Percentiles rank a stretch among this genome's conserved stretches.
Evolutionary conservation across 1,140 invertebrate genomes (phyloP).

Genomic region (Gonioctena quinquepunctata): DNA sequence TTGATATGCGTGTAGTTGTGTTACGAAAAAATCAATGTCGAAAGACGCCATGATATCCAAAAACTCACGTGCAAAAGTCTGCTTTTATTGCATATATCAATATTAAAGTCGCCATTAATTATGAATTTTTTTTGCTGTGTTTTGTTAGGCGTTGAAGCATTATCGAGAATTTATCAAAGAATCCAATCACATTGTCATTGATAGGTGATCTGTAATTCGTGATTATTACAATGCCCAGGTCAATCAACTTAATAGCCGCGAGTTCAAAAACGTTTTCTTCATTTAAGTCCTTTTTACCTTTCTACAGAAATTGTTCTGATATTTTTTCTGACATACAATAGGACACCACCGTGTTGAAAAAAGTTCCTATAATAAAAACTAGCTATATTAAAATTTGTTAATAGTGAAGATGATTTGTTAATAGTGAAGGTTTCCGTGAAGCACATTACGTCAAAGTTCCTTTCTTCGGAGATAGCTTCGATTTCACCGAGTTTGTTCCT

Average conservation of each 20-base stretch:
- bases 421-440: not conserved
- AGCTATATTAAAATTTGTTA: not conserved
- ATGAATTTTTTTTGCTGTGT: not conserved
- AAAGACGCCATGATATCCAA: no score
- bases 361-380: not conserved
- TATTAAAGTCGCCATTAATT: no score
- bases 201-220: conserved; percentile 3
- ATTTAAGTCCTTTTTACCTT: not conserved
- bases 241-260: not conserved
- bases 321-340: not conserved
- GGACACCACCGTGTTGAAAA: not conserved
- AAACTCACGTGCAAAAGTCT: no score
- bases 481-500: not conserved
- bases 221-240: not conserved
- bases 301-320: not conserved
- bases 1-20: no score
- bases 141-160: not conserved
- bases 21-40: no score
- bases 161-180: not conserved
- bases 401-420: not conserved
- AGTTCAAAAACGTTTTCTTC: not conserved
- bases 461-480: not conserved
- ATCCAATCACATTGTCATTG: not conserved
- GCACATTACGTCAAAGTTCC: not conserved
- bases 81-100: no score